A percentile compares a stretch with the other conserved stretches of the same genome.
phyloP scores from a whole-genome alignment of 2,797 vertebrate genomes.

The Cuculus canorus region DNA sequence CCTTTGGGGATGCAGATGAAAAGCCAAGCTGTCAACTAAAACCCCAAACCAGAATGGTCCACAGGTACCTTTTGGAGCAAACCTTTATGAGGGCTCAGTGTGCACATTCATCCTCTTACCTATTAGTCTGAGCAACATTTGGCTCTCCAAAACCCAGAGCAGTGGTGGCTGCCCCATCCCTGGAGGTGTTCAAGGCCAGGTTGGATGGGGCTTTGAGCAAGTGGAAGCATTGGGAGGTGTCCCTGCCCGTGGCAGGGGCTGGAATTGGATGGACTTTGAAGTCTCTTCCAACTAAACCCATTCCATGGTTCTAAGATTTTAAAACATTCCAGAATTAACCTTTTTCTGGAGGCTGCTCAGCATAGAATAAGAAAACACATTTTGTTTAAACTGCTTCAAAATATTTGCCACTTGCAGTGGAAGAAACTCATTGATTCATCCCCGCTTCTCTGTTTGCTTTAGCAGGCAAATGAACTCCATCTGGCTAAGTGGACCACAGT shows the following conservation, averaged over 20 bases:
- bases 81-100: not conserved
- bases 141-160: not conserved
- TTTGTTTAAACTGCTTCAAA: not conserved
- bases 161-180: too few species aligned
- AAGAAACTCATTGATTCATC: accelerated
- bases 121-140: not conserved
- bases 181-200: too few species aligned
- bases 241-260: too few species aligned
- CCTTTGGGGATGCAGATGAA: not conserved
- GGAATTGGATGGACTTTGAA: too few species aligned
- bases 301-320: too few species aligned
- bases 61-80: not conserved
- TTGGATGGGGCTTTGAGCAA: too few species aligned
- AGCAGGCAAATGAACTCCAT: accelerated
- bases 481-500: not conserved
- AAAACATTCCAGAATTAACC: not conserved
- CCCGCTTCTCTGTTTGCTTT: not conserved
- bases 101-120: not conserved
- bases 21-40: not conserved
- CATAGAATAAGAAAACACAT: not conserved
- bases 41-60: not conserved
- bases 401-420: not conserved
- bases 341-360: not conserved
- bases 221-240: too few species aligned
- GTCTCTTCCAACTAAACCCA: too few species aligned